Base-by-base conservation (phyloP, 2,113 vertebrate genomes). In the Tylochromis polylepis region DNA sequence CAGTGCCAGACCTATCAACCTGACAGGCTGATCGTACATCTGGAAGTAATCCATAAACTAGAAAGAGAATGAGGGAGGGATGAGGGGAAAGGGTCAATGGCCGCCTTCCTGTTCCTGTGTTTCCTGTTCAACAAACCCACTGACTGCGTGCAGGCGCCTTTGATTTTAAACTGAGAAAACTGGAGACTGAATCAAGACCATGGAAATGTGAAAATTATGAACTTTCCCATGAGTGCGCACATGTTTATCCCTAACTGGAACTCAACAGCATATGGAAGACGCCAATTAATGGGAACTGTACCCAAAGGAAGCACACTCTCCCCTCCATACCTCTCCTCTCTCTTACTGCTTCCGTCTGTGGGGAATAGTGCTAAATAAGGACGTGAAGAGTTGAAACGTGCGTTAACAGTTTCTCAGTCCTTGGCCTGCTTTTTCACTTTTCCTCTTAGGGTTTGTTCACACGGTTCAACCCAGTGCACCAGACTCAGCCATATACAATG, bases 1-100 rank as follows among this genome's bases (percentile, higher is more conserved):
- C 67, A 85, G 2, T 43, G 49, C 46, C 2, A n/a, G 57, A n/a
- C 85, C 89, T 90, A 89, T 93, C 93, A 89, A 70, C 36, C 87
- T 86, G 93, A 90, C 93, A 72, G 85, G 75, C 87, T 56, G 85
- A 83, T 88, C 58, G 65, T 85, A 95, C 95, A 96, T 96, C 95
- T 96, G 95, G 95, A 96, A 95, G 87, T 92, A 70, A 96, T 96
- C 94, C 87, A 82, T 79, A 31, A 67, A 86, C 80, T 89, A 81
- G 62, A 93, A 91, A 86, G 82, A 82, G 81, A 84, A 67, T 6
- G 31, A 56, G 77, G 78, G 75, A 31, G 86, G 75, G 15, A 20
- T 11, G 31, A 70, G 83, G 92, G 88, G 83, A 91, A 83, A 79
- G 88, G 95, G 94, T 95, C 94, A 94, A 94, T 94, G 90, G 87